These are phyloP conservation scores for Tyto alba DNA, from an alignment of 2,113 vertebrate species.

Conservation along the genomic window DNA sequence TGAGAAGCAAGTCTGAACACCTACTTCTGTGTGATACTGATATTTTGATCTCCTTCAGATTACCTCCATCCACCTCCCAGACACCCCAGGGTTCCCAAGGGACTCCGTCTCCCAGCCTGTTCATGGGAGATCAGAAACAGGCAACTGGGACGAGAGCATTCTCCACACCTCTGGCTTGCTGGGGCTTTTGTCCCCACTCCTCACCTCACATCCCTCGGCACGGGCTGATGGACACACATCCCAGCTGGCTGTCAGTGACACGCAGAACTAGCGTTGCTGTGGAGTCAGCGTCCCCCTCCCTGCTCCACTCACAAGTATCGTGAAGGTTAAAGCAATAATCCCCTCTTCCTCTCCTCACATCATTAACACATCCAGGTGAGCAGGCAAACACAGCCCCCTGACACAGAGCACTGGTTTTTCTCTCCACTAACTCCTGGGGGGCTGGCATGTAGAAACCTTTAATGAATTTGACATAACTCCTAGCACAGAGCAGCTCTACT, in stretches of 20 bases:
- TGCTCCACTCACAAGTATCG: neutral
- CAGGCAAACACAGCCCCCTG: neutral
- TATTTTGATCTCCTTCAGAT: neutral
- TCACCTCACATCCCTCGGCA: neutral
- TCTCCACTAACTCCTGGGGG: neutral
- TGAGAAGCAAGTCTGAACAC: neutral
- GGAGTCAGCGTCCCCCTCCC: neutral
- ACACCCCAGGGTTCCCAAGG: neutral
- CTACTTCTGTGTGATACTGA: fast-evolving
- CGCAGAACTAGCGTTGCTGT: fast-evolving
- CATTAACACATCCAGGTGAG: neutral
- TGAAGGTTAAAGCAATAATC: neutral
- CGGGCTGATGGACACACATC: neutral
- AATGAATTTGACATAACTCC: neutral
- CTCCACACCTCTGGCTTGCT: neutral
- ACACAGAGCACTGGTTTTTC: neutral
- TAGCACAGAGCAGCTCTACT: neutral
- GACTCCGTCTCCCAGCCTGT: neutral
- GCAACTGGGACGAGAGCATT: neutral
- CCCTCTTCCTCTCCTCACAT: neutral
- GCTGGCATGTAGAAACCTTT: neutral
- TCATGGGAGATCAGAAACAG: neutral
- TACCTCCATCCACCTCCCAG: neutral
- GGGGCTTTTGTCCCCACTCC: neutral
- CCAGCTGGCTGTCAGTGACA: neutral